phyloP scores from a whole-genome alignment of 2,888 invertebrate genomes.

The Penaeus monodon region DNA sequence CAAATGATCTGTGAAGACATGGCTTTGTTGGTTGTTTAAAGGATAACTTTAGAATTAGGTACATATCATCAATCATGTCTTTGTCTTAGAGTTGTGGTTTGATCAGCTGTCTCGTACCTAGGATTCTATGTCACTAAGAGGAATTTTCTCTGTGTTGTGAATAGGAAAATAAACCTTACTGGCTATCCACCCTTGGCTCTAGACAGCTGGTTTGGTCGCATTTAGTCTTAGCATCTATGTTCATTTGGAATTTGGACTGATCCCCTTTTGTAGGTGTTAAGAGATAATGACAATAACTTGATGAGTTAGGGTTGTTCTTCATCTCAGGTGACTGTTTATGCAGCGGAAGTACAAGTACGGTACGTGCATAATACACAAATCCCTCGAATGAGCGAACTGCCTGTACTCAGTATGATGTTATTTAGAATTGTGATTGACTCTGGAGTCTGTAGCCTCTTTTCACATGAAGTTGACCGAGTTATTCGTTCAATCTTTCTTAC shows the following conservation, averaged over 20 bases:
- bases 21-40: slow-evolving; percentile 63
- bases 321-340: slow-evolving; percentile 32
- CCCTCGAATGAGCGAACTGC: slow-evolving; percentile 32
- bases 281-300: slow-evolving; percentile 58
- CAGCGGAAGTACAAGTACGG: not conserved
- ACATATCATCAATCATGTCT: slow-evolving; percentile 62
- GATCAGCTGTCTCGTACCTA: slow-evolving; percentile 28
- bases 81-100: slow-evolving; percentile 52
- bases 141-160: slow-evolving; percentile 32
- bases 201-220: slow-evolving; percentile 42
- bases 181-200: slow-evolving; percentile 27
- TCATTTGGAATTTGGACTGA: slow-evolving; percentile 57
- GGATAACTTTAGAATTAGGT: slow-evolving; percentile 58
- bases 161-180: slow-evolving; percentile 28
- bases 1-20: slow-evolving; percentile 60
- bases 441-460: slow-evolving; percentile 49
- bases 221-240: slow-evolving; percentile 50
- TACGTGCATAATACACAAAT: slow-evolving; percentile 39
- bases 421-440: slow-evolving; percentile 41
- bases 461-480: slow-evolving; percentile 49
- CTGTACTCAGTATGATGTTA: slow-evolving; percentile 18
- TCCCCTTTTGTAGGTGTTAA: slow-evolving; percentile 53
- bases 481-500: slow-evolving; percentile 43
- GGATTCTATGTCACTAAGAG: slow-evolving; percentile 28
- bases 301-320: slow-evolving; percentile 45